A percentile compares a stretch with the other conserved stretches of the same genome.
phyloP scores from a whole-genome alignment of 2,113 vertebrate species.

The Patagioenas fasciata region DNA sequence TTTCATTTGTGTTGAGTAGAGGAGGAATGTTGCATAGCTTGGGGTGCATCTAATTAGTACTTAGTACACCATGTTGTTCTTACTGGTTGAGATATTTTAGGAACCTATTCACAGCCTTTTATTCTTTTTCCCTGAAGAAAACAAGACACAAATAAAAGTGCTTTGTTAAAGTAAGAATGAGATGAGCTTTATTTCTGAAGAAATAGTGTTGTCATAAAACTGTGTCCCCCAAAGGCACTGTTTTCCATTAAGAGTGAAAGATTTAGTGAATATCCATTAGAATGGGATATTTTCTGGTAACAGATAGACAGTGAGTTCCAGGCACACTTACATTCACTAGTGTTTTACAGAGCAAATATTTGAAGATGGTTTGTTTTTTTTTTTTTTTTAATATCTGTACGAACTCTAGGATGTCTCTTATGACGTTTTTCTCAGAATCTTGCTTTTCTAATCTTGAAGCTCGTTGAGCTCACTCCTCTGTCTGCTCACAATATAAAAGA shows the following conservation, averaged over 20 bases:
- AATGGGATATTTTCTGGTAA: conserved; percentile 58
- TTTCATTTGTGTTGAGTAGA: neutral
- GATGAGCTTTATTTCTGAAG: conserved; percentile 60
- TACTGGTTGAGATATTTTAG: conserved; percentile 19
- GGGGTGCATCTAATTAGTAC: neutral
- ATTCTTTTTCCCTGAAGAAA: conserved; percentile 40
- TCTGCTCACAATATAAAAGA: neutral
- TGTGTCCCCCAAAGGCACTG: conserved; percentile 53
- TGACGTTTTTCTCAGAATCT: neutral
- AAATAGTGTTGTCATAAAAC: conserved; percentile 56
- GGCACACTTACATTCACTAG: conserved; percentile 19
- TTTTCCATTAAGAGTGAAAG: conserved; percentile 72
- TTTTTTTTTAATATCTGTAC: conserved; percentile 17
- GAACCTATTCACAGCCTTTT: neutral
- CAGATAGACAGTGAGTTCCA: conserved; percentile 47
- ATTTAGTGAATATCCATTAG: conserved; percentile 68
- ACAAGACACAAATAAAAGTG: conserved; percentile 28
- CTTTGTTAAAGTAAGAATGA: conserved; percentile 71
- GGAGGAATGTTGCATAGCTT: neutral
- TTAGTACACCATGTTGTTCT: neutral
- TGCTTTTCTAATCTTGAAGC: conserved; percentile 17
- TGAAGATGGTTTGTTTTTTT: neutral
- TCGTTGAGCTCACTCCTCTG: neutral
- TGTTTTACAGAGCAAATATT: conserved; percentile 22
- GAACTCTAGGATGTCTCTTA: neutral